Evolutionary conservation across 1,140 invertebrate genomes (phyloP), one percentile per base, ranked within the genome.

Genomic region (Leptinotarsa undecemlineata): DNA sequence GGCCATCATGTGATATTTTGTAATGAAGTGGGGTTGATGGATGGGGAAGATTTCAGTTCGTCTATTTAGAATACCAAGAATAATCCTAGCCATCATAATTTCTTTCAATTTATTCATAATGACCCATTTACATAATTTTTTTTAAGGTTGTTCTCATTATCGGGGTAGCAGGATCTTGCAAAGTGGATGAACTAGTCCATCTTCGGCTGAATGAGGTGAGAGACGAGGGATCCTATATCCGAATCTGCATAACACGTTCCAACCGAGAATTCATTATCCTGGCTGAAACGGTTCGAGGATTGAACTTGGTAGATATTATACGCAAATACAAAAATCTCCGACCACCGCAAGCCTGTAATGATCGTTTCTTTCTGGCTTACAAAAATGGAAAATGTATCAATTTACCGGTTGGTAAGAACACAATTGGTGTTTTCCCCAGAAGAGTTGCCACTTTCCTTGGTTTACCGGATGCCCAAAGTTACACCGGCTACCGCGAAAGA

Each of bases 321-420:
- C 57, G 71, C n/a, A 73, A 73, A 21, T 73, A 73, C 42, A 48
- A n/a, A n/a, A 33, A 23, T 47, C 48, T 73, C 3, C 61, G 71
- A 48, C 71, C 71, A 19, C 15, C 47, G 21, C 71, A 67, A 15
- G 48, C 71, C 13, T 17, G 6, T 23, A 42, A 42, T 26, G 33
- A 42, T 17, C 48, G 72, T n/a, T 74, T 74, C n/a, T 74, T 74
- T 26, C 5, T 74, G 6, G 51, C 26, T 47, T 74, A 74, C 57
- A 74, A 21, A 15, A 51, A 60, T 33, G 66, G 66, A 17, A 74
- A 74, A 57, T 74, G 72, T 62, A 1, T 42, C 5, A 57, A 48
- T 51, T 19, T 60, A 60, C 47, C 48, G 13, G 26, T 74, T n/a
- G 72, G 72, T 4, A n/a, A n/a, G 26, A 69, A 74, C 26, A 74